Base-by-base conservation (phyloP, 2,888 invertebrate genomes). In the Cheilosia urbana region DNA sequence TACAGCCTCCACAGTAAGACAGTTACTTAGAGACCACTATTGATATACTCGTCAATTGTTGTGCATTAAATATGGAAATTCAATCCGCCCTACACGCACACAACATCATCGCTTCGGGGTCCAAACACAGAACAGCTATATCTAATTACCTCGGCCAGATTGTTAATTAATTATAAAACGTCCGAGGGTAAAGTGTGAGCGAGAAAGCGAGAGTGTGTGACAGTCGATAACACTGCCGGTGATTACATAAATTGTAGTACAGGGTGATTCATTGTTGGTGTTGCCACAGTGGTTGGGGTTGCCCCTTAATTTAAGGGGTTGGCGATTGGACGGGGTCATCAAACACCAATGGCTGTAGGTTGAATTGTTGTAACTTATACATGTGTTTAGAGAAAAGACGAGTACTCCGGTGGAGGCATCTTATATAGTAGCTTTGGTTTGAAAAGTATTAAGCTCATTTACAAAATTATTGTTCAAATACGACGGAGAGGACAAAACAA, bases 141-240 rank as follows among this genome's bases (percentile, higher is more conserved):
- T 78, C 78, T 21, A 73, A 73, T 83, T 78, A 73, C 78, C 68
- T 51, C 42, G 68, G 62, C 63, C 42, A 73, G 78, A 78, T 66
- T 68, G 60, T 77, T 77, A 72, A 77, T 82, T 77, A 82, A 77
- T 47, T 47, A 47, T 62, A 72, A 68, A 68, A 77, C 62, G 66
- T 71, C 66, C 34, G 47, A 27, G 53, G 37, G 34, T 58, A 21
- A 37, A 9, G 49, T 21, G 37, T 11, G 30, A 51, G 53, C 30
- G 45, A 66, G 58, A 45, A 24, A 51, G 45, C 49, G 51, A 42
- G 65, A 58, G 69, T 66, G 30, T 30, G 7, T 68, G 66, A 81
- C 30, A 57, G 42, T 57, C 68, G 53, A 75, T 63, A 75, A 19
- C 30, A 49, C 30, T 63, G 55, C 40, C 55, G 17, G 17, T 27